Percentiles rank a stretch among this genome's conserved stretches.
phyloP scores from a whole-genome alignment of 2,888 invertebrate species.

The Scrobipalpa costella region DNA sequence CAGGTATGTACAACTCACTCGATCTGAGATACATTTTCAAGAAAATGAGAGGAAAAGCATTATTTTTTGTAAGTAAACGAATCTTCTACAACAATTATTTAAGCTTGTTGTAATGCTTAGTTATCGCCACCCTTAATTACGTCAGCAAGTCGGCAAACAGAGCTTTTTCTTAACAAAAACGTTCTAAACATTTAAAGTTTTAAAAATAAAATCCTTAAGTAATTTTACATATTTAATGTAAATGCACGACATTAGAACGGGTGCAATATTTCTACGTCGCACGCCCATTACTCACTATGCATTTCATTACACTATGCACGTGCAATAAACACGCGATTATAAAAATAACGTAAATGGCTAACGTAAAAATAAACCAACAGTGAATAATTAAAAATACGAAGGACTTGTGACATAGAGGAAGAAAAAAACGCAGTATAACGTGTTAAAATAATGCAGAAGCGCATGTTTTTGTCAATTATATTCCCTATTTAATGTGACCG shows the following conservation, averaged over 20 bases:
- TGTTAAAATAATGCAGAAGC: no score
- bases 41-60: neutral
- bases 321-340: constrained; percentile 14
- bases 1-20: neutral
- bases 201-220: neutral
- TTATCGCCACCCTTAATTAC: no score
- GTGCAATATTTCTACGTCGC: constrained; percentile 12
- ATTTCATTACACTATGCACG: constrained; percentile 5
- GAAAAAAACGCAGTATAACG: neutral
- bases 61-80: no score
- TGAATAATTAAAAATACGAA: neutral
- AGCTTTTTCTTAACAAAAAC: no score
- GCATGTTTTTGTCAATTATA: no score
- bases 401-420: neutral
- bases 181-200: no score
- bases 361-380: neutral
- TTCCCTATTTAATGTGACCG: no score
- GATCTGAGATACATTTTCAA: neutral
- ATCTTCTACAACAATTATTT: no score
- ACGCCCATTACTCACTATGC: constrained; percentile 14
- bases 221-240: neutral
- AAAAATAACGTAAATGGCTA: constrained; percentile 10
- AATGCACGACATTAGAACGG: neutral
- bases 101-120: no score
- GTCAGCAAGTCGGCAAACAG: no score